Percentiles rank a stretch among this genome's conserved stretches.
phyloP scores from a whole-genome alignment of 2,113 vertebrate species.

The Catharus minimus region DNA sequence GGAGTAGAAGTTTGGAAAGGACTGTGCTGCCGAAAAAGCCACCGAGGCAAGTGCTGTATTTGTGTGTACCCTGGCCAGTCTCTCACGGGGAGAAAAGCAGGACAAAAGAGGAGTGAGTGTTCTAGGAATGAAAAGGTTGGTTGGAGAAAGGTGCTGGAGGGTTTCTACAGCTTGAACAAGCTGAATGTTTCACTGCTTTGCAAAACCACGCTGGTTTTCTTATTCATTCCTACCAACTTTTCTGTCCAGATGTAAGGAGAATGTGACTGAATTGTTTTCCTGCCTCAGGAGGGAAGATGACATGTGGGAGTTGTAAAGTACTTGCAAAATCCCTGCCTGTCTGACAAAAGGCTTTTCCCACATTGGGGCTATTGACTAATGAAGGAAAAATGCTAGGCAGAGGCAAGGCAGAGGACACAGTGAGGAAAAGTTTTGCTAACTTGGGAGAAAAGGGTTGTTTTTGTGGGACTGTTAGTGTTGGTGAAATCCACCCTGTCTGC shows the following conservation, averaged over 20 bases:
- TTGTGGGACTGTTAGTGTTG: background rate
- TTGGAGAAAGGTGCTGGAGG: background rate
- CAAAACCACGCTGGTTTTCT: background rate
- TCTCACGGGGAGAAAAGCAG: background rate
- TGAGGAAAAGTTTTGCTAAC: background rate
- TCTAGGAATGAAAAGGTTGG: background rate
- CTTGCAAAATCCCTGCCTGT: constrained; percentile 15
- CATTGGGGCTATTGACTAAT: background rate
- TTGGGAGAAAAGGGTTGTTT: background rate
- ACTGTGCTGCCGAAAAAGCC: background rate
- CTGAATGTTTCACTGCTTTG: background rate
- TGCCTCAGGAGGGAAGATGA: constrained; percentile 2
- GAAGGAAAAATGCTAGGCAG: constrained; percentile 19
- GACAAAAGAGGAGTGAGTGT: background rate
- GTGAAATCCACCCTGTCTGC: background rate
- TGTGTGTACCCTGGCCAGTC: background rate
- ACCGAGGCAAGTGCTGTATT: background rate
- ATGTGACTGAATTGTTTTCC: constrained; percentile 13
- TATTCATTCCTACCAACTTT: background rate
- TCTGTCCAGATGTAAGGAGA: constrained; percentile 16
- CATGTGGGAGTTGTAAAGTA: constrained; percentile 4
- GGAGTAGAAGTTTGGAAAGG: constrained; percentile 65
- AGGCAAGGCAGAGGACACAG: background rate
- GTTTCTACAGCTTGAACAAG: background rate
- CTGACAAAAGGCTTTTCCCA: constrained; percentile 42